These are phyloP conservation scores for Ylistrum balloti DNA, from an alignment of 1,140 invertebrate species.

Conservation along the genomic window DNA sequence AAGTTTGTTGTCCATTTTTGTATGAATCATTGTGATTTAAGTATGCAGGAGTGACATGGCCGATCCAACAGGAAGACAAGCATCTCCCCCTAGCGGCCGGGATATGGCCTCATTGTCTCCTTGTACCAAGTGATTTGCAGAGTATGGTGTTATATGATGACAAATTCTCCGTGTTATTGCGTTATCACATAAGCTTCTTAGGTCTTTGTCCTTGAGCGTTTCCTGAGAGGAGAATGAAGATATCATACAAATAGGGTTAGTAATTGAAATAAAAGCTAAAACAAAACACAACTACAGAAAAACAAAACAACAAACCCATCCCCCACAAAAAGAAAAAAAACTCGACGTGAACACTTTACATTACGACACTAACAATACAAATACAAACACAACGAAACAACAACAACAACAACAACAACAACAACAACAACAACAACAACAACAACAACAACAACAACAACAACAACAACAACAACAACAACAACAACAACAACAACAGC, in stretches of 20 bases:
- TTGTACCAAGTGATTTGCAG: background rate
- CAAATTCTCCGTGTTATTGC: background rate
- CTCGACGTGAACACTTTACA: no score
- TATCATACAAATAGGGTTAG: background rate
- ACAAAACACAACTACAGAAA: background rate
- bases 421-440: no score
- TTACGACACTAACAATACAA: no score
- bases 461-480: no score
- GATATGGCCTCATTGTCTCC: background rate
- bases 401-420: no score
- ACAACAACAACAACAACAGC: no score
- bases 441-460: no score
- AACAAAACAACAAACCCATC: background rate
- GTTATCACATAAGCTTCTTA: conserved; percentile 18
- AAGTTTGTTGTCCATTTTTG: background rate
- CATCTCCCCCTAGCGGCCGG: background rate
- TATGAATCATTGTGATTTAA: conserved; percentile 27
- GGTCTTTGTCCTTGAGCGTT: background rate
- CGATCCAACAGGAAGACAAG: conserved; percentile 12
- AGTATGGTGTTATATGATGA: background rate
- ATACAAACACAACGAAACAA: no score
- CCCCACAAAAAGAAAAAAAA: no score
- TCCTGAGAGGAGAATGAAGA: background rate
- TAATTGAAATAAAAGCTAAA: background rate
- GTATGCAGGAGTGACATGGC: conserved; percentile 5